A percentile compares a stretch with the other conserved stretches of the same genome.
Conservation (phyloP, 2,113 vertebrate genomes). For the Grus americana region DNA sequence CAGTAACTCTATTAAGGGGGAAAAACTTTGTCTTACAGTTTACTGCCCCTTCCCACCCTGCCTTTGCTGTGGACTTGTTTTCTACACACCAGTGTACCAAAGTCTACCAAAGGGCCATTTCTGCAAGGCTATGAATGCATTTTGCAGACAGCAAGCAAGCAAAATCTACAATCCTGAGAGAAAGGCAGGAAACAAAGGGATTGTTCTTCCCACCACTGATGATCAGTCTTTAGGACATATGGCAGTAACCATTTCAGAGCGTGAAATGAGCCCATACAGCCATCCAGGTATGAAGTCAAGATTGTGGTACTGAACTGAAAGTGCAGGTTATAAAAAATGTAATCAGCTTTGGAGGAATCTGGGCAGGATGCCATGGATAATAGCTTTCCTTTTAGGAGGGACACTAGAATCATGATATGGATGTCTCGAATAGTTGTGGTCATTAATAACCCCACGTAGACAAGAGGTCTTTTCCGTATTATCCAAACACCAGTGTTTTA, state of each 20-base stretch:
- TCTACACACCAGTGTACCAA: neutral
- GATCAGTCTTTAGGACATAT: neutral
- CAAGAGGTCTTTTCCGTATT: neutral
- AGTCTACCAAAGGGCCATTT: neutral
- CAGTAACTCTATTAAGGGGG: neutral
- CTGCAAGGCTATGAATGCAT: neutral
- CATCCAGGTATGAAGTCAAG: neutral
- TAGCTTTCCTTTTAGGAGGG: conserved; percentile 7
- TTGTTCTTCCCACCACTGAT: neutral
- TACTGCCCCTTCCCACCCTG: fast-evolving
- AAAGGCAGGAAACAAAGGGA: neutral
- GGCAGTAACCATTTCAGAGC: neutral
- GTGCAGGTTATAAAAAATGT: neutral
- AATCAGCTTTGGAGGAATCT: conserved; percentile 26
- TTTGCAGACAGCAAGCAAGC: neutral
- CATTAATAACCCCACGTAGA: neutral
- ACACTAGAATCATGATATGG: neutral
- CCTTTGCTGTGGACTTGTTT: neutral
- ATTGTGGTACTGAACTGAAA: neutral
- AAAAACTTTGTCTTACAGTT: neutral
- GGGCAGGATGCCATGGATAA: conserved; percentile 14
- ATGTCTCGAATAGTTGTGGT: neutral
- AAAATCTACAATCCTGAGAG: neutral
- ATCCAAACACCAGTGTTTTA: neutral
- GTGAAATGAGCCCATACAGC: neutral